These are phyloP conservation scores for Zapus hudsonius DNA, from an alignment of 2,113 vertebrate genomes.

Conservation along the genomic window DNA sequence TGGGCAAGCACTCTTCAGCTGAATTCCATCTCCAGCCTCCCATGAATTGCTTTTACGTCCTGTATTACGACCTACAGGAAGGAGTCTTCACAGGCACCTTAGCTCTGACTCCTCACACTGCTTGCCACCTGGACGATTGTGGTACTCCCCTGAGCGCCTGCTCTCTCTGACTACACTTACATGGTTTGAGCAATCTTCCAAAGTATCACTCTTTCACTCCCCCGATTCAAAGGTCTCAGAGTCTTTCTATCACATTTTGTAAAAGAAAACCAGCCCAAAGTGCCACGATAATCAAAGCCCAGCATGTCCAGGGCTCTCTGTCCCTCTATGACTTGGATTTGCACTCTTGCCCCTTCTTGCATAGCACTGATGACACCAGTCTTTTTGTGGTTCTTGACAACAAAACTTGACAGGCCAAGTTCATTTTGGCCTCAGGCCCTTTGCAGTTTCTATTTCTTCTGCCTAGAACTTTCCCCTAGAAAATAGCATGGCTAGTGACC, in stretches of 20 bases:
- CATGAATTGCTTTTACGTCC: not conserved
- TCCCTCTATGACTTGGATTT: too few species aligned
- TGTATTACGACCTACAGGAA: too few species aligned
- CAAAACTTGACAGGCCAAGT: not conserved
- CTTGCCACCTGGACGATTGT: not conserved
- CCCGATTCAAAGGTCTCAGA: not conserved
- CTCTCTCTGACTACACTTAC: not conserved
- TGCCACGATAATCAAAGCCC: too few species aligned
- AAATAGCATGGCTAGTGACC: not conserved
- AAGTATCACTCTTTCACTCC: not conserved
- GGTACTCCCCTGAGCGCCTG: not conserved
- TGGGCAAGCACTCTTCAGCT: not conserved
- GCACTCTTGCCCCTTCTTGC: too few species aligned
- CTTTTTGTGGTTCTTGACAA: not conserved
- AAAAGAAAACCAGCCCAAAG: too few species aligned
- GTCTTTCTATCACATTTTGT: not conserved
- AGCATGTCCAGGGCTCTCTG: not conserved
- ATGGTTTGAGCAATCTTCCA: not conserved
- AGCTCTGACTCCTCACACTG: not conserved
- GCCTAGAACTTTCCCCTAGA: not conserved
- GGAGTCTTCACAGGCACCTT: not conserved
- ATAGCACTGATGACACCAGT: not conserved
- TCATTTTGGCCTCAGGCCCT: not conserved
- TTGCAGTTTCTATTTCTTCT: conserved; percentile 27
- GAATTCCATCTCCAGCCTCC: not conserved